A percentile compares a stretch with the other conserved stretches of the same genome.
phyloP scores from a whole-genome alignment of 2,888 invertebrate species.

The Tipula unca region DNA sequence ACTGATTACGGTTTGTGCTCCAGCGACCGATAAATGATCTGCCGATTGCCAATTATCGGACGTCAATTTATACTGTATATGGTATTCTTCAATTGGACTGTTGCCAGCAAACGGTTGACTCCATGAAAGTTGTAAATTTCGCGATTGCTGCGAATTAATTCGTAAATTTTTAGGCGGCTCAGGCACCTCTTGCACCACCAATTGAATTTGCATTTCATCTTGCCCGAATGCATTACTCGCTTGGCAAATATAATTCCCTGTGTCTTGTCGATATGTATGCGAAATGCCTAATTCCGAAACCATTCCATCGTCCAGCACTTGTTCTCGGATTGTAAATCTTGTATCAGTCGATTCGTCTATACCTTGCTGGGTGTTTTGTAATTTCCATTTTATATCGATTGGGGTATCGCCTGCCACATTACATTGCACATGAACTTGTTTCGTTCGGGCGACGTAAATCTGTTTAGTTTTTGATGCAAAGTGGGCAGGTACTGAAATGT shows the following conservation, averaged over 20 bases:
- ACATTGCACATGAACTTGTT: slow-evolving; percentile 76
- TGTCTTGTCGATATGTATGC: slow-evolving; percentile 79
- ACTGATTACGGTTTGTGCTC: slow-evolving; percentile 71
- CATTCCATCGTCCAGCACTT: slow-evolving; percentile 68
- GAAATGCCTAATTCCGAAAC: slow-evolving; percentile 78
- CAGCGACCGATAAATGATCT: slow-evolving; percentile 71
- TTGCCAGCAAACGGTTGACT: slow-evolving; percentile 82
- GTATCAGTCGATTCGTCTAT: slow-evolving; percentile 63
- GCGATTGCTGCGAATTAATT: slow-evolving; percentile 75
- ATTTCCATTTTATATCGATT: slow-evolving; percentile 75
- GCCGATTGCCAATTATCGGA: slow-evolving; percentile 78
- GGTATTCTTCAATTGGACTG: slow-evolving; percentile 79
- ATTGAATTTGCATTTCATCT: slow-evolving; percentile 85
- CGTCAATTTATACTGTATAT: slow-evolving; percentile 81
- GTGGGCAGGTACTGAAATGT: slow-evolving; percentile 60
- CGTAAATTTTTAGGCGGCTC: slow-evolving; percentile 82
- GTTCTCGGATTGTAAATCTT: slow-evolving; percentile 68
- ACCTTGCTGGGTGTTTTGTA: slow-evolving; percentile 57
- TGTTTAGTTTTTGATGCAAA: slow-evolving; percentile 76
- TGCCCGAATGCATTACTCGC: slow-evolving; percentile 85
- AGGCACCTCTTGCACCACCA: slow-evolving; percentile 85
- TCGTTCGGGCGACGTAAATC: slow-evolving; percentile 72
- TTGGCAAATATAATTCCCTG: slow-evolving; percentile 78
- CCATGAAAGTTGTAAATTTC: slow-evolving; percentile 81
- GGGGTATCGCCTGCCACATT: slow-evolving; percentile 83